Evolutionary conservation across 2,888 invertebrate genomes (phyloP).

Genomic region (Trissolcus brochymenae): DNA sequence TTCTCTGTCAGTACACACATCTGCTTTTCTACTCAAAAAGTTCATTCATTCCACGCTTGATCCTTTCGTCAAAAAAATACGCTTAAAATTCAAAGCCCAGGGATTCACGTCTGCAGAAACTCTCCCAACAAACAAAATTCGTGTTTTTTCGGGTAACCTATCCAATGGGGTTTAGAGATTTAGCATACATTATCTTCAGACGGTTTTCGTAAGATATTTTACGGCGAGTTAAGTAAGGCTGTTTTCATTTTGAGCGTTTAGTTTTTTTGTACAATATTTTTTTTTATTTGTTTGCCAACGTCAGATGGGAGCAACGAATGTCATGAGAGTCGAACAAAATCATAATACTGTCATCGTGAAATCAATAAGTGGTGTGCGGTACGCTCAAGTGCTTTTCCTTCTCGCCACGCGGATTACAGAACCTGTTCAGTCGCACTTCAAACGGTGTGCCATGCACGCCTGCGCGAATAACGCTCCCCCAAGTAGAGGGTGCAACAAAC

Average conservation of each 20-base stretch:
- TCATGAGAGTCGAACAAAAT: slow-evolving; percentile 19
- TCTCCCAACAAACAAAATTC: slow-evolving; percentile 42
- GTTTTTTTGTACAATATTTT: slow-evolving; percentile 7
- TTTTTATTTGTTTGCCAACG: too few relatives aligned
- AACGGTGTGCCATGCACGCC: slow-evolving; percentile 37
- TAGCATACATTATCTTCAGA: slow-evolving; percentile 52
- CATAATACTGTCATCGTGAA: slow-evolving; percentile 28
- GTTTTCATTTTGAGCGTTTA: slow-evolving; percentile 22
- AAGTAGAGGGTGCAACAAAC: slow-evolving; percentile 23
- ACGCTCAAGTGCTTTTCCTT: slow-evolving; percentile 37
- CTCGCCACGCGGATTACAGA: slow-evolving; percentile 36
- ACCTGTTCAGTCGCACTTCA: slow-evolving; percentile 40
- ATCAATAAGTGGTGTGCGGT: slow-evolving; percentile 36
- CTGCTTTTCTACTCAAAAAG: slow-evolving; percentile 47
- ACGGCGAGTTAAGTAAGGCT: slow-evolving; percentile 38
- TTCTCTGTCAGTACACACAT: slow-evolving; percentile 33
- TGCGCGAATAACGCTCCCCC: slow-evolving; percentile 47
- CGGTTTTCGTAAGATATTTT: slow-evolving; percentile 12
- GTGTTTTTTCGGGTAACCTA: slow-evolving; percentile 53
- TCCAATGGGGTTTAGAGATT: slow-evolving; percentile 43
- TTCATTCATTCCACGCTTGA: slow-evolving; percentile 51
- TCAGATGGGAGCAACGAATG: too few relatives aligned
- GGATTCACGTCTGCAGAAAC: slow-evolving; percentile 41
- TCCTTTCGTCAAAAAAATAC: slow-evolving; percentile 56
- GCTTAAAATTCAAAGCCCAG: slow-evolving; percentile 47